Evolutionary conservation across 2,888 invertebrate genomes (phyloP), one percentile per base, ranked within the genome.

Genomic region (Stramonita haemastoma): DNA sequence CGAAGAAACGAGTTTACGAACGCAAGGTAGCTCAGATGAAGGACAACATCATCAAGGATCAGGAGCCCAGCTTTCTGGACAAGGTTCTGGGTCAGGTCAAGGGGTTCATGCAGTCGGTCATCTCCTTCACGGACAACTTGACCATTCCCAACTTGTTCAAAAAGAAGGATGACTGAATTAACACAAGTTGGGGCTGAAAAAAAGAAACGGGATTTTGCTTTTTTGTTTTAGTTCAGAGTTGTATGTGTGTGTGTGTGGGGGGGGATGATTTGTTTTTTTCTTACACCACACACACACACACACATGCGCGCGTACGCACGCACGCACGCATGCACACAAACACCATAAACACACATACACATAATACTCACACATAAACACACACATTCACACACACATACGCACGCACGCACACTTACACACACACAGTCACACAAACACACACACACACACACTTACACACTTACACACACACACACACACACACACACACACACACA

Each of bases 61-160:
- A 86, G 29, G 86, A 86, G n/a, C 26, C 86, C 11, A 29, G 57
- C 66, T 86, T 86, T 32, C 86, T 86, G 86, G 29, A 19, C n/a
- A 86, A 86, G 66, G 13, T 60, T 6, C 15, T 34, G 11, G 22
- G 29, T 17, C 5, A 19, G 17, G 36, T 60, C 0, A 60, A 32
- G 2, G 79, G 34, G 5, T 5, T 73, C 26, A n/a, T 73, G 73
- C n/a, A 73, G 73, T n/a, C 26, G 19, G 19, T 26, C 66, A 17
- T 17, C 26, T 19, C 19, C 66, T 66, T 6, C 66, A 17, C 19
- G 66, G 66, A 66, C 66, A 66, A 26, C 19, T 5, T 66, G 26
- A 22, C 19, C 19, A 26, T 66, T 19, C 19, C 66, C 26, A 19
- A 15, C 66, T 26, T 66, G 26, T 66, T 66, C 66, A 66, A 66